Evolutionary conservation across 1,140 invertebrate genomes (phyloP), one percentile per base, ranked within the genome.

Genomic region (silkworm (Bombyx mori)): DNA sequence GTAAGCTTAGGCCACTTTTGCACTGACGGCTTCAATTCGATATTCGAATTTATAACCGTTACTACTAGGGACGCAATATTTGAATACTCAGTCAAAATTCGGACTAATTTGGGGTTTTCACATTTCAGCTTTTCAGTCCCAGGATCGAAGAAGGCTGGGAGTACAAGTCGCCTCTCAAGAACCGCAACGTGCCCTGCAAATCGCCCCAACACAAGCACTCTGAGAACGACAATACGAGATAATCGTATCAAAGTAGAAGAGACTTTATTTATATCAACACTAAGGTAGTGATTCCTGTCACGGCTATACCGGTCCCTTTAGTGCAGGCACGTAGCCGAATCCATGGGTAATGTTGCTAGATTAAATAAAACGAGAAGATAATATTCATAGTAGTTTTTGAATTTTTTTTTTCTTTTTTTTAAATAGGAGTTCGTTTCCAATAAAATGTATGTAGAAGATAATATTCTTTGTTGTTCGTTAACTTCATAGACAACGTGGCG

Each of bases 91-190:
- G 26, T 35, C 26, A 35, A 35, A 35, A 35, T 35, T 35, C 26
- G 26, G 4, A 35, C 26, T 35, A 35, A 35, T 35, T 35, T 35
- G 4, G 26, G 26, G 1, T 35, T 35, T 2, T 35, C 4, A 35
- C 26, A 78, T 47, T 83, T 7, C 82, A 88, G 86, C 62, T 88
- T 43, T 88, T 88, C 75, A 85, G 73, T 26, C 79, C 78, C 1
- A 79, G 78, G 66, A 75, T 76, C 53, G 82, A 86, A 44, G 86
- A 88, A 12, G 87, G 83, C 3, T 88, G 87, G 87, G 82, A 87
- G 61, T 88, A 83, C 67, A 85, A 75, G 50, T 66, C 67, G 35
- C 84, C 87, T 4, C 75, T 88, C 12, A 81, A 65, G 26, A 82
- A 80, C 48, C 75, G 87, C 0, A 74, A 77, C 44, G 0, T 57